Percentiles rank a stretch among this genome's conserved stretches.
Evolutionary conservation across 1,140 invertebrate genomes (phyloP).

Genomic region (Pachypsylla venusta): DNA sequence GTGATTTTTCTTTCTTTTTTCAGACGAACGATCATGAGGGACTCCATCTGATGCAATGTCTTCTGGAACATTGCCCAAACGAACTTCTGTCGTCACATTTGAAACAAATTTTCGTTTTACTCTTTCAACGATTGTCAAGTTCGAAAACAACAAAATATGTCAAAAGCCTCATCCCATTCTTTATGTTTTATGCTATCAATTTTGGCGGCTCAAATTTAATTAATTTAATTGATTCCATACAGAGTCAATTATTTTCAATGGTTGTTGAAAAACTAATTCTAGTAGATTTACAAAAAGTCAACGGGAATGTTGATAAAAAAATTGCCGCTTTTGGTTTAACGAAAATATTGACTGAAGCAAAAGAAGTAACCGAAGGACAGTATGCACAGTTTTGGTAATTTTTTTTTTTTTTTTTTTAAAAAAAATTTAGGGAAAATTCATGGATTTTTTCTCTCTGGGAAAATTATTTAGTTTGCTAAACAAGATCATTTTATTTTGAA

Average conservation of each 20-base stretch:
- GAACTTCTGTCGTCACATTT: constrained; percentile 54
- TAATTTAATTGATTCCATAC: constrained; percentile 67
- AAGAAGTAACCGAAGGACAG: constrained; percentile 42
- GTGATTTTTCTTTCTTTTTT: not conserved
- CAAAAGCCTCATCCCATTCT: constrained; percentile 75
- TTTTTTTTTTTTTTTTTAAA: no score
- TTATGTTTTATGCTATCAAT: constrained; percentile 67
- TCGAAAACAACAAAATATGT: constrained; percentile 92
- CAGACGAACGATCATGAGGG: constrained; percentile 85
- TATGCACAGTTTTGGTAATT: constrained; percentile 49
- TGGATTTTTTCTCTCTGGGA: no score
- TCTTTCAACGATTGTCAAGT: constrained; percentile 80
- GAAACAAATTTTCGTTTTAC: constrained; percentile 75
- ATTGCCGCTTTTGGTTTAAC: constrained; percentile 76
- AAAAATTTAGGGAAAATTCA: no score
- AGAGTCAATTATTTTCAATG: constrained; percentile 67
- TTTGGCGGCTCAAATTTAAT: constrained; percentile 57
- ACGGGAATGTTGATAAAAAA: constrained; percentile 66
- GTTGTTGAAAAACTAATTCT: constrained; percentile 77
- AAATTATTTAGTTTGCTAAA: no score
- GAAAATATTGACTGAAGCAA: constrained; percentile 65
- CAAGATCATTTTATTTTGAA: no score
- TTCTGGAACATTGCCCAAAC: constrained; percentile 56
- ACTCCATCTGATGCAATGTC: constrained; percentile 72
- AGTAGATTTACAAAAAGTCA: constrained; percentile 71